Evolutionary conservation across 2,113 vertebrate species (phyloP).

Genomic region (Anthoscopus minutus): DNA sequence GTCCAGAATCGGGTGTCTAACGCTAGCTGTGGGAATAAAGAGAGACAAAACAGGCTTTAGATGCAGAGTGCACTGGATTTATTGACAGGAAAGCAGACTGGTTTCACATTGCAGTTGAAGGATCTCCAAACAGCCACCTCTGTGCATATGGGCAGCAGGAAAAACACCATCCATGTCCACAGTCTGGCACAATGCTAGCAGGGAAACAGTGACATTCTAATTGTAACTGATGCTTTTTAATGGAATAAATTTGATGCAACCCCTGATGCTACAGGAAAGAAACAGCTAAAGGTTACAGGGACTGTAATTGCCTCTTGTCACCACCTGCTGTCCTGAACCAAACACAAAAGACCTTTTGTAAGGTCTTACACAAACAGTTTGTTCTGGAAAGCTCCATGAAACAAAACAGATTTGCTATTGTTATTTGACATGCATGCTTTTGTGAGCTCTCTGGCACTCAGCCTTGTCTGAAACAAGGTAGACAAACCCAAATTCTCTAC

Average conservation of each 20-base stretch:
- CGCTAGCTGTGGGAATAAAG: slow-evolving; percentile 77
- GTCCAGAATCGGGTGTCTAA: slow-evolving; percentile 97
- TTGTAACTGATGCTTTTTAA: background rate
- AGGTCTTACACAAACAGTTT: background rate
- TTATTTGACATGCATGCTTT: background rate
- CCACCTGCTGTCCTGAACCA: slow-evolving; percentile 18
- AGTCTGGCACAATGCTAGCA: background rate
- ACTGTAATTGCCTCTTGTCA: background rate
- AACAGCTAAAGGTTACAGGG: background rate
- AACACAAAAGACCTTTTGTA: background rate
- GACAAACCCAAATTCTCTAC: background rate
- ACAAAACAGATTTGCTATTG: background rate
- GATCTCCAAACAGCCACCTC: background rate
- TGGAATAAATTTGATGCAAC: background rate
- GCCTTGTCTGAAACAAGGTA: background rate
- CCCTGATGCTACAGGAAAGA: background rate
- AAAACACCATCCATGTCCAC: background rate
- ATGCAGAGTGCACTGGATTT: accelerated
- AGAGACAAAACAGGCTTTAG: background rate
- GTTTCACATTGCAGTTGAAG: background rate
- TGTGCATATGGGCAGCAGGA: background rate
- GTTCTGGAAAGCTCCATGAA: background rate
- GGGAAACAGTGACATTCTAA: background rate
- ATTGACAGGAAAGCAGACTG: background rate
- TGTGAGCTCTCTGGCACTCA: background rate